phyloP scores from a whole-genome alignment of 1,140 invertebrate genomes.

The Drosophila sulfurigaster region DNA sequence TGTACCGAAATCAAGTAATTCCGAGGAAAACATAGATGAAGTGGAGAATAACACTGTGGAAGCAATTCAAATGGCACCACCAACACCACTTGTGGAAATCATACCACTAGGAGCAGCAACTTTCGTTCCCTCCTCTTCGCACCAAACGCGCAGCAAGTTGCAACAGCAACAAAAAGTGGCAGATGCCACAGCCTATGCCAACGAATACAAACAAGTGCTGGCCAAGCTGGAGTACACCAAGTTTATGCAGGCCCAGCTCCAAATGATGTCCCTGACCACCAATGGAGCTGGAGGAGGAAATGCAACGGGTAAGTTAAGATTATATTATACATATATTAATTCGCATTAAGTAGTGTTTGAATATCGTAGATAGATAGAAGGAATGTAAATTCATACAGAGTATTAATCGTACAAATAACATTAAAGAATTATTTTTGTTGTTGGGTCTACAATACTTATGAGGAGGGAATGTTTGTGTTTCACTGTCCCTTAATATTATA shows the following conservation, averaged over 20 bases:
- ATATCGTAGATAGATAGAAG: no score
- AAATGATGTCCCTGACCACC: slow-evolving; percentile 38
- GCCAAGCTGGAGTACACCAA: slow-evolving; percentile 69
- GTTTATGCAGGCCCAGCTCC: slow-evolving; percentile 62
- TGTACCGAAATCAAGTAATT: background rate
- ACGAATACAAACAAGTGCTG: slow-evolving; percentile 65
- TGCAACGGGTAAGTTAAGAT: background rate
- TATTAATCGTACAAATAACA: no score
- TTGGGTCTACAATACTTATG: no score
- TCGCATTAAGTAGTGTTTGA: no score
- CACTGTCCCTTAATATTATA: no score
- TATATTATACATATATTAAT: no score
- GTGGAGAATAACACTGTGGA: background rate
- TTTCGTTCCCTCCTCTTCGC: background rate
- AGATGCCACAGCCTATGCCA: slow-evolving; percentile 51
- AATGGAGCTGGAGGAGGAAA: background rate
- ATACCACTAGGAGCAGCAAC: slow-evolving; percentile 7
- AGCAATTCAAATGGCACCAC: background rate
- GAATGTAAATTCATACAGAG: no score
- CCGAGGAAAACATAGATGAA: background rate
- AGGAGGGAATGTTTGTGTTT: no score
- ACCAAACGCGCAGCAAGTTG: background rate
- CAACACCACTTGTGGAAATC: slow-evolving; percentile 57
- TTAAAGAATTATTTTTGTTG: no score
- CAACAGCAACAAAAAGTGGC: slow-evolving; percentile 36